Conservation (phyloP, 37 sponge, comb jelly and placozoan species). For the Theonella swinhoei region DNA sequence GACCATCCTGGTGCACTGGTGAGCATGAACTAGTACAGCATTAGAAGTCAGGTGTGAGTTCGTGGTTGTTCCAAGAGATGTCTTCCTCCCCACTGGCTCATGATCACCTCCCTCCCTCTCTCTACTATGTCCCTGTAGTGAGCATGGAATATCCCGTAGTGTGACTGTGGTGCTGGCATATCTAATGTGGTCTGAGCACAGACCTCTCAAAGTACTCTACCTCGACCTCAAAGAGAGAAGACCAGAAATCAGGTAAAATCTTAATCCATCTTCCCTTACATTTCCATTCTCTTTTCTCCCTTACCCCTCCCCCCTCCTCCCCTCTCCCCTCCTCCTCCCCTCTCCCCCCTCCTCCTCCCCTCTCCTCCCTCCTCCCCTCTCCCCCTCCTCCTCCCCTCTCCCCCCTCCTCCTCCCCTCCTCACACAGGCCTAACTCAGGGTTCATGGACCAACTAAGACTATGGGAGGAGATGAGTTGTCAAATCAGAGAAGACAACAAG, state of each 20-base stretch:
- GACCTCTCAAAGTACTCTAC: constrained; percentile 26
- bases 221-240: constrained; percentile 31
- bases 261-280: background rate
- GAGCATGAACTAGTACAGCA: constrained; percentile 8
- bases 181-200: constrained; percentile 62
- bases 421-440: constrained; percentile 73
- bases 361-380: background rate
- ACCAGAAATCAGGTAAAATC: constrained; percentile 73
- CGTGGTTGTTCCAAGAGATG: too few relatives aligned
- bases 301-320: background rate
- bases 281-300: background rate
- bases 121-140: too few relatives aligned
- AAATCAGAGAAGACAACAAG: constrained; percentile 38
- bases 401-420: background rate
- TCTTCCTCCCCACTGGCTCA: background rate
- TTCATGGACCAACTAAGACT: constrained; percentile 81
- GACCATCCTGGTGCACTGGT: constrained; percentile 84
- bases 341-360: too few relatives aligned
- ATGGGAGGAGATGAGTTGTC: constrained; percentile 74
- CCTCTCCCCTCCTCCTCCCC: background rate
- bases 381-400: too few relatives aligned
- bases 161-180: constrained; percentile 80
- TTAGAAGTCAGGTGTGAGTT: too few relatives aligned
- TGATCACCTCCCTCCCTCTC: too few relatives aligned
- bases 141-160: constrained; percentile 80